phyloP scores from a whole-genome alignment of 2,888 invertebrate species.

The Hydropsyche betteni region DNA sequence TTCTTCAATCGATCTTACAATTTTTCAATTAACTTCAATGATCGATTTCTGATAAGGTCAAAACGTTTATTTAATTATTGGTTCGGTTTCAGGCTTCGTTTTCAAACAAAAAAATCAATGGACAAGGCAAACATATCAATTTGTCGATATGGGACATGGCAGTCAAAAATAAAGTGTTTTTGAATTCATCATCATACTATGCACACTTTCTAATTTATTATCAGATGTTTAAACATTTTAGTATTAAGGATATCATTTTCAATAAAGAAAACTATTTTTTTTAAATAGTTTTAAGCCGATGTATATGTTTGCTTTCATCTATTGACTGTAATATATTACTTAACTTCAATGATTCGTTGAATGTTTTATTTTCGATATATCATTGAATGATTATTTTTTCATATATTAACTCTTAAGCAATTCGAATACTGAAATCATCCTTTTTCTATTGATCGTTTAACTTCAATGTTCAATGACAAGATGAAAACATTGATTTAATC shows the following conservation, averaged over 20 bases:
- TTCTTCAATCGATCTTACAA: neutral
- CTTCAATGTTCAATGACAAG: neutral
- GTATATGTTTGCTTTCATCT: too few relatives aligned
- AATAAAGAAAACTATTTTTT: too few relatives aligned
- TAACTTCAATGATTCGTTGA: too few relatives aligned
- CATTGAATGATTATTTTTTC: too few relatives aligned
- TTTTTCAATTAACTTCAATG: neutral
- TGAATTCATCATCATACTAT: too few relatives aligned
- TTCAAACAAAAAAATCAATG: slow-evolving; percentile 90
- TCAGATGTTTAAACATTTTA: too few relatives aligned
- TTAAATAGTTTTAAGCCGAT: too few relatives aligned
- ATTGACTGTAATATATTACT: too few relatives aligned
- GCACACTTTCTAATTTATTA: too few relatives aligned
- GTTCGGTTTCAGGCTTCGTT: slow-evolving; percentile 90
- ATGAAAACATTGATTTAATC: neutral
- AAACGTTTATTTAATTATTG: neutral
- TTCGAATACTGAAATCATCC: neutral
- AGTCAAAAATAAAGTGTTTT: slow-evolving; percentile 82
- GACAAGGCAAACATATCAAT: slow-evolving; percentile 88
- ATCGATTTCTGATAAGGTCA: neutral
- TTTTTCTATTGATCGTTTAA: neutral
- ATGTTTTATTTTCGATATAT: too few relatives aligned
- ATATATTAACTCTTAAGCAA: too few relatives aligned
- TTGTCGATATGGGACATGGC: slow-evolving; percentile 99
- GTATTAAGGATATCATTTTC: too few relatives aligned